Percentiles rank a stretch among this genome's conserved stretches.
These are phyloP conservation scores for Rhagonycha fulva DNA, from an alignment of 2,888 invertebrate genomes.

Conservation along the genomic window DNA sequence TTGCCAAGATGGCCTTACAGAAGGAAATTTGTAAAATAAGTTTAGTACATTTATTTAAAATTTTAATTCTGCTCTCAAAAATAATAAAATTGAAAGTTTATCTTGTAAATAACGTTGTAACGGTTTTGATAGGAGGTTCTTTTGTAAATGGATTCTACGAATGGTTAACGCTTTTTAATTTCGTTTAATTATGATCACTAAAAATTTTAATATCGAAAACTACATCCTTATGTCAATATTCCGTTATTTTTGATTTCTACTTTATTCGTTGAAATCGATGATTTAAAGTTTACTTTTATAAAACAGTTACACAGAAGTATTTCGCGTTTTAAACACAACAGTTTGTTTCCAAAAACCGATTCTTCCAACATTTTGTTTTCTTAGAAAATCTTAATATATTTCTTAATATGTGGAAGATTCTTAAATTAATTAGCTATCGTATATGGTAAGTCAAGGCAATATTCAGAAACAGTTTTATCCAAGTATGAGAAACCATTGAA, in stretches of 20 bases:
- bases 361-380: neutral
- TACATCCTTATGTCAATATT: neutral
- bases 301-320: neutral
- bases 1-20: neutral
- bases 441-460: neutral
- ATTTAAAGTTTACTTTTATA: neutral
- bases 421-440: too few species aligned
- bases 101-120: neutral
- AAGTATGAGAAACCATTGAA: neutral
- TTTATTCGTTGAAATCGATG: neutral
- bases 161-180: neutral
- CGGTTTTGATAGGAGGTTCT: neutral
- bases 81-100: neutral
- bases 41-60: neutral
- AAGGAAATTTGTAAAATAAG: neutral
- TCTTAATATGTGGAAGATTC: too few species aligned
- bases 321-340: neutral
- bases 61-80: neutral
- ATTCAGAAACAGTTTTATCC: neutral
- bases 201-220: neutral
- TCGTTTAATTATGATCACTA: neutral
- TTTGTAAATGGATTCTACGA: neutral
- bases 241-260: neutral
- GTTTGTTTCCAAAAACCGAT: neutral
- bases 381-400: too few species aligned